These are phyloP conservation scores for Leptopilina myrica DNA, from an alignment of 2,888 invertebrate genomes.

Conservation along the genomic window DNA sequence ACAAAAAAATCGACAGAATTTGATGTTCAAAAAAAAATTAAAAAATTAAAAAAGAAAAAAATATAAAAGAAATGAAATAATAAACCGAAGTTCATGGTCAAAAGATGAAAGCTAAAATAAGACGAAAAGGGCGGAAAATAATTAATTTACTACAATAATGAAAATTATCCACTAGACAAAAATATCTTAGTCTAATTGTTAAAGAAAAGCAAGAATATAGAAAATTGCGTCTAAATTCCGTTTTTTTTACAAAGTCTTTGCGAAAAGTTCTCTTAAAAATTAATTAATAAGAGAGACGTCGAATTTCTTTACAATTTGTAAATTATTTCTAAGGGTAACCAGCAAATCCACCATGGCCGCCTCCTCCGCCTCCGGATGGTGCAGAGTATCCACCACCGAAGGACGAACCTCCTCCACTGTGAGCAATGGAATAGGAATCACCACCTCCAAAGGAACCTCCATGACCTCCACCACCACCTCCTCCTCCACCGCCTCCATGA, in stretches of 20 bases:
- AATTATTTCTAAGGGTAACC: conserved; percentile 52
- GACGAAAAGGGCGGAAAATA: not conserved
- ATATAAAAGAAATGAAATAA: too few species aligned
- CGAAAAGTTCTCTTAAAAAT: not conserved
- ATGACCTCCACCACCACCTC: conserved; percentile 23
- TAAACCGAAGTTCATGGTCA: too few species aligned
- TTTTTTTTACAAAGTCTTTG: conserved; percentile 14
- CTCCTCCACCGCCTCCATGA: conserved; percentile 30
- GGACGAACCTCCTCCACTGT: conserved; percentile 39
- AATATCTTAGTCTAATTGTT: not conserved
- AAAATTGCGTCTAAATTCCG: not conserved
- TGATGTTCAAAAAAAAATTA: too few species aligned
- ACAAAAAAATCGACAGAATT: too few species aligned
- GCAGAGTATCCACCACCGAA: conserved; percentile 27
- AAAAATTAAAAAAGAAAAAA: too few species aligned
- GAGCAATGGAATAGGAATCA: conserved; percentile 48
- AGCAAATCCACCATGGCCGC: conserved; percentile 45
- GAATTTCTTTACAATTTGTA: not conserved
- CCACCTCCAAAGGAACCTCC: conserved; percentile 45
- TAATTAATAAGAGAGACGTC: not conserved
- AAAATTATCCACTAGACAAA: not conserved
- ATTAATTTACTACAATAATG: conserved; percentile 21
- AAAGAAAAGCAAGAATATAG: not conserved
- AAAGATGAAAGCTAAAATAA: too few species aligned
- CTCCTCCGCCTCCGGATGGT: conserved; percentile 21